Conservation (phyloP, 2,113 vertebrate genomes). For the Buteo buteo region DNA sequence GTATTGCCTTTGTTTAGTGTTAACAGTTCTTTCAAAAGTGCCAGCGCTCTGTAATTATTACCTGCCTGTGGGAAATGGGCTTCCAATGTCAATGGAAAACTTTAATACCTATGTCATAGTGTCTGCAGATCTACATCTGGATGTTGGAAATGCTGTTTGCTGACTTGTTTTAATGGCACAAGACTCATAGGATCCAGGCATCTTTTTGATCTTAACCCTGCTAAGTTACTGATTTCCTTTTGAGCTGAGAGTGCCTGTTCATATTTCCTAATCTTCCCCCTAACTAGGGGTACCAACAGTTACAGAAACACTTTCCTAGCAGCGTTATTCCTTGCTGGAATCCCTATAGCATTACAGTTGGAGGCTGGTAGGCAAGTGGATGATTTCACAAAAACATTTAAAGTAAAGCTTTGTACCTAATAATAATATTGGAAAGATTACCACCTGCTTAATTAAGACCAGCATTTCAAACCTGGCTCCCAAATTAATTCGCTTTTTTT, state of each 20-base stretch:
- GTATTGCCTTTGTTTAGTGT: not conserved
- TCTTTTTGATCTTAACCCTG: not conserved
- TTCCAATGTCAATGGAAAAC: not conserved
- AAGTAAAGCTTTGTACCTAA: not conserved
- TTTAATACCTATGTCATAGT: not conserved
- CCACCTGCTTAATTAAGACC: not conserved
- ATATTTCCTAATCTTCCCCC: not conserved
- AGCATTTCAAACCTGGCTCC: not conserved
- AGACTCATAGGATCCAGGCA: not conserved
- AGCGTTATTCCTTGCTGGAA: not conserved
- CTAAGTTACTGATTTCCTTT: not conserved
- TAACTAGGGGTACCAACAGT: accelerated
- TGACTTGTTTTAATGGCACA: not conserved
- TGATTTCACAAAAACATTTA: not conserved
- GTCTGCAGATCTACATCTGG: not conserved
- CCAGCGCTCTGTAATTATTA: not conserved
- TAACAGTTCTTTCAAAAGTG: not conserved
- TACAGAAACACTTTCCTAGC: not conserved
- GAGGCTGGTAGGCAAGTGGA: not conserved
- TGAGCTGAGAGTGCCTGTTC: not conserved
- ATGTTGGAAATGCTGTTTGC: not conserved
- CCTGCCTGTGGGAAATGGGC: not conserved
- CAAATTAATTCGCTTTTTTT: not conserved
- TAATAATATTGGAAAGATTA: not conserved
- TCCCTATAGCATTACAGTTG: not conserved